Percentiles rank a stretch among this genome's conserved stretches.
These are phyloP conservation scores for Sacculina carcini DNA, from an alignment of 2,888 invertebrate genomes.

Conservation along the genomic window DNA sequence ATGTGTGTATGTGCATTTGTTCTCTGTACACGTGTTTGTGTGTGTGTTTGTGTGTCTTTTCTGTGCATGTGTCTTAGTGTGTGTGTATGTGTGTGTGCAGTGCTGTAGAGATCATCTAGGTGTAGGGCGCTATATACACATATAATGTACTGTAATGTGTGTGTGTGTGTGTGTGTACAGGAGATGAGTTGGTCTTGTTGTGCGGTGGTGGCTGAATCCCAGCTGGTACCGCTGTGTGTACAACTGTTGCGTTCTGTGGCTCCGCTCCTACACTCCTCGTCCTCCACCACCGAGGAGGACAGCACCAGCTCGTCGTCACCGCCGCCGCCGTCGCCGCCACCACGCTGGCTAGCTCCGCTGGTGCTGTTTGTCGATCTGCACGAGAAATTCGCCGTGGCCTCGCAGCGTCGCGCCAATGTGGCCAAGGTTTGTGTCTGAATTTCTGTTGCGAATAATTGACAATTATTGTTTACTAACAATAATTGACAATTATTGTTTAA, in stretches of 20 bases:
- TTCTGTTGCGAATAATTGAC: conserved; percentile 18
- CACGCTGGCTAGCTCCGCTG: conserved; percentile 47
- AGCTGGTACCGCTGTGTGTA: conserved; percentile 10
- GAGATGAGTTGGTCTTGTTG: conserved; percentile 2
- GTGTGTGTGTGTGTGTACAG: too few relatives aligned
- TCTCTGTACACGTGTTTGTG: too few relatives aligned
- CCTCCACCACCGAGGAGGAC: neutral
- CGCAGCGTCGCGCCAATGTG: conserved; percentile 36
- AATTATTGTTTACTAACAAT: too few relatives aligned
- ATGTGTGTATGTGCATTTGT: too few relatives aligned
- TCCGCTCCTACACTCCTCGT: neutral
- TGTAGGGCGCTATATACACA: too few relatives aligned
- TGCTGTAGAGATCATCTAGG: too few relatives aligned
- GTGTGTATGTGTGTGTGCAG: too few relatives aligned
- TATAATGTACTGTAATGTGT: too few relatives aligned
- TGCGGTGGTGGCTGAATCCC: conserved; percentile 13
- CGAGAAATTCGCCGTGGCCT: conserved; percentile 42
- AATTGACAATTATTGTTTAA: too few relatives aligned
- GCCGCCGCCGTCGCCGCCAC: conserved; percentile 26
- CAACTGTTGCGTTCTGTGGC: neutral
- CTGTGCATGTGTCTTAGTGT: too few relatives aligned
- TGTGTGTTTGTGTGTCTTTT: too few relatives aligned
- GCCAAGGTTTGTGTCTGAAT: conserved; percentile 22
- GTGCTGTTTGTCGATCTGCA: conserved; percentile 45
- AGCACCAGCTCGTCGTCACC: too few relatives aligned